Evolutionary conservation across 2,113 vertebrate species (phyloP).

Genomic region (Pomatostomus ruficeps): DNA sequence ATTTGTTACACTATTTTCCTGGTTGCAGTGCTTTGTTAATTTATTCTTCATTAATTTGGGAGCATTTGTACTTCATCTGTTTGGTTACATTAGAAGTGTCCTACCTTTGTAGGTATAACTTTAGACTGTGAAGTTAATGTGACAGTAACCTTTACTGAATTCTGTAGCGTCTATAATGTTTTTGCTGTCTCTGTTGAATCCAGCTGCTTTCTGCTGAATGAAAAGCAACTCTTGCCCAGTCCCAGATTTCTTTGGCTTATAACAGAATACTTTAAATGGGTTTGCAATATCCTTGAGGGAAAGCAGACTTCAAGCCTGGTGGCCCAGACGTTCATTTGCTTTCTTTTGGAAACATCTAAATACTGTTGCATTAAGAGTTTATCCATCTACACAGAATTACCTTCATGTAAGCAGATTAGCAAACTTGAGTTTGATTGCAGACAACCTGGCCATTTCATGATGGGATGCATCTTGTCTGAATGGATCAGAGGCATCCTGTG

Average conservation of each 20-base stretch:
- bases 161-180: background rate
- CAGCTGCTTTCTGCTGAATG: background rate
- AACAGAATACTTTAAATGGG: background rate
- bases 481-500: background rate
- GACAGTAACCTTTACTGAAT: background rate
- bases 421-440: background rate
- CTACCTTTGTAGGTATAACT: background rate
- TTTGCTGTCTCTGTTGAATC: background rate
- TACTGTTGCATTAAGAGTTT: background rate
- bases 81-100: background rate
- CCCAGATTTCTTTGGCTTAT: background rate
- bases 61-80: background rate
- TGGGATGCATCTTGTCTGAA: background rate
- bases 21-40: background rate
- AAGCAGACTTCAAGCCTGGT: background rate
- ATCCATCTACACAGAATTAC: background rate
- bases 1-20: background rate
- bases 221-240: background rate
- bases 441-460: background rate
- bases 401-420: background rate
- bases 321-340: background rate
- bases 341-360: background rate
- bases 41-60: background rate
- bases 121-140: background rate
- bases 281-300: background rate